Percentiles rank a stretch among this genome's conserved stretches.
Conservation (phyloP, 2,797 vertebrate genomes). For the Chloroceryle amazona region DNA sequence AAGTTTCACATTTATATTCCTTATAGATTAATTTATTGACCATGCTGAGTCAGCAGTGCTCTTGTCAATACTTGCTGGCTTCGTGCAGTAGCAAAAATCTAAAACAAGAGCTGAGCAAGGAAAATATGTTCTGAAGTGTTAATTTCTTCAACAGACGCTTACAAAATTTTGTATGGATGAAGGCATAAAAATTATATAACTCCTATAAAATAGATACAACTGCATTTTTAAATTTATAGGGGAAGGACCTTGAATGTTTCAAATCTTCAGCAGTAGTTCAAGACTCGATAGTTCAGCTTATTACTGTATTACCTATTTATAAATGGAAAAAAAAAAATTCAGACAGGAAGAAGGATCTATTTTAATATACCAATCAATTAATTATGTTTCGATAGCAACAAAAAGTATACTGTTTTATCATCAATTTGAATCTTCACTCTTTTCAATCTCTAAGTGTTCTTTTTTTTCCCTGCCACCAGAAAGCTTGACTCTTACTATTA, state of each 20-base stretch:
- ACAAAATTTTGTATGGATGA: background rate
- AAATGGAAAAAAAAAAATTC: background rate
- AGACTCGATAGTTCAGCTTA: background rate
- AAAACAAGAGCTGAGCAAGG: background rate
- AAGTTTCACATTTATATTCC: background rate
- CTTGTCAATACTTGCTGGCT: background rate
- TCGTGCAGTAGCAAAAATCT: background rate
- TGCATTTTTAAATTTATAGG: background rate
- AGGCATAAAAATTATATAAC: background rate
- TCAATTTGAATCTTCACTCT: background rate
- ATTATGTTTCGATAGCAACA: background rate
- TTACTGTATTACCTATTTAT: background rate
- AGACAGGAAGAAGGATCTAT: background rate
- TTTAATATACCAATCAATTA: background rate
- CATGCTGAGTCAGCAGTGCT: background rate
- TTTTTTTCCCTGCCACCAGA: background rate
- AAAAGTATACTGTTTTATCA: background rate
- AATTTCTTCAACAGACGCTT: background rate
- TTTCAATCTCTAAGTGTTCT: background rate
- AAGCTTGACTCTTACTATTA: background rate
- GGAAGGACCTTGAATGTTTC: background rate
- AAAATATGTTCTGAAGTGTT: background rate
- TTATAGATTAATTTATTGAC: background rate
- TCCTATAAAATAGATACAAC: background rate
- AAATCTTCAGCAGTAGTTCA: background rate